Percentiles rank a stretch among this genome's conserved stretches.
Evolutionary conservation across 2,888 invertebrate genomes (phyloP).

Genomic region (Lycia hirtaria): DNA sequence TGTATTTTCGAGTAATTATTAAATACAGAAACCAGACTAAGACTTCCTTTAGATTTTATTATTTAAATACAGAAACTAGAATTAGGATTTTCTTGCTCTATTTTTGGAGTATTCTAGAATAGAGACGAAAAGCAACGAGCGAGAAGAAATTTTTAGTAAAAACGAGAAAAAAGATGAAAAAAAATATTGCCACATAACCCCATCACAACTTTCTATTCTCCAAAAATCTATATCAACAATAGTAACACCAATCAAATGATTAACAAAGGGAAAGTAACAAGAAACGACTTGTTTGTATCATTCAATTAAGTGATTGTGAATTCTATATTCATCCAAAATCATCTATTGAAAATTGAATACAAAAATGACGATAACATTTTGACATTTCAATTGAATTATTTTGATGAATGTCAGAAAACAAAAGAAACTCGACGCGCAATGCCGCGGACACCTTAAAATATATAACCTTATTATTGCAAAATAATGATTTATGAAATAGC

Average conservation of each 20-base stretch:
- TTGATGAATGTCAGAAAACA: constrained; percentile 16
- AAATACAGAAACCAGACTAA: too few species aligned
- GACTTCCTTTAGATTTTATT: too few species aligned
- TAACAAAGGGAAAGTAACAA: constrained; percentile 34
- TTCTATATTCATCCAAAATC: constrained; percentile 8
- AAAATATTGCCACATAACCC: neutral
- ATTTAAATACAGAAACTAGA: too few species aligned
- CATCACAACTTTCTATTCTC: neutral
- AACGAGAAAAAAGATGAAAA: neutral
- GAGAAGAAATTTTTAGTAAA: too few species aligned
- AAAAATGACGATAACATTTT: neutral
- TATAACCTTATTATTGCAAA: neutral
- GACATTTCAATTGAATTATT: constrained; percentile 22
- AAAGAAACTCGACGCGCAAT: neutral
- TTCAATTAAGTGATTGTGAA: constrained; percentile 46
- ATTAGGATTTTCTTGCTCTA: too few species aligned
- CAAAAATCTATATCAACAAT: neutral
- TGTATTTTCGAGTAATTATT: too few species aligned
- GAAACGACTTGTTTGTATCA: constrained; percentile 41
- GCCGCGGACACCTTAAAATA: neutral
- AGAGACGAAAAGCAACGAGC: too few species aligned
- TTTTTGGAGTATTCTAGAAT: too few species aligned
- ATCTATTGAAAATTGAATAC: neutral
- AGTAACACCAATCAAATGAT: constrained; percentile 14
- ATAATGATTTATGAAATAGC: neutral